Percentiles rank a stretch among this genome's conserved stretches.
phyloP scores from a whole-genome alignment of 2,888 invertebrate species.

The Cremastinae sp. region DNA sequence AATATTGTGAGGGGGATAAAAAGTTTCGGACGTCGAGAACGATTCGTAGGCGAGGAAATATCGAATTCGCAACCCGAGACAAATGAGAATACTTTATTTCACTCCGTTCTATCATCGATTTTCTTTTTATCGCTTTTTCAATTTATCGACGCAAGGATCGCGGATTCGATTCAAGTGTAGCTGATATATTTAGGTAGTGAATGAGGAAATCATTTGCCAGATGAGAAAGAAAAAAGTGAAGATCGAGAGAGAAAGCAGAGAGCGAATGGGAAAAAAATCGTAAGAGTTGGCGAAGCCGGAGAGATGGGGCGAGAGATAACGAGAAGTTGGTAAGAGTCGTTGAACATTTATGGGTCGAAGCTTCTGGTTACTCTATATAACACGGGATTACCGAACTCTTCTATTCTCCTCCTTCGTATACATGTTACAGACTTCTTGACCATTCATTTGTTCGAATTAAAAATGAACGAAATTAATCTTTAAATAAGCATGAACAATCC shows the following conservation, averaged over 20 bases:
- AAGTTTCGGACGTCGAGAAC: no score
- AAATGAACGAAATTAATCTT: no score
- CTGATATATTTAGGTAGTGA: conserved; percentile 24
- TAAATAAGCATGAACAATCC: no score
- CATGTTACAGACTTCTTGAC: no score
- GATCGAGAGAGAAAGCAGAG: background rate
- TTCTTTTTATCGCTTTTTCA: conserved; percentile 31
- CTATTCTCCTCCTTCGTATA: background rate
- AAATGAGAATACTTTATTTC: conserved; percentile 15
- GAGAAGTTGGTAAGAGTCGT: conserved; percentile 37
- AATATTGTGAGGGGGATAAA: background rate
- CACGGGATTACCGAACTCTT: conserved; percentile 17
- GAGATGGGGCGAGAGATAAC: conserved; percentile 20
- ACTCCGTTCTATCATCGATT: conserved; percentile 14
- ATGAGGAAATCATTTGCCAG: conserved; percentile 37
- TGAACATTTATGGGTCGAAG: conserved; percentile 32
- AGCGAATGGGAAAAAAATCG: conserved; percentile 43
- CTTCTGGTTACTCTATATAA: conserved; percentile 37
- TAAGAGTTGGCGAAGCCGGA: background rate
- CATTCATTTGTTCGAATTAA: no score
- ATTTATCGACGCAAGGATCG: conserved; percentile 24
- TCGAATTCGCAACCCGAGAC: background rate
- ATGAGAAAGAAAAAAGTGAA: conserved; percentile 12
- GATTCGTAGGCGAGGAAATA: background rate
- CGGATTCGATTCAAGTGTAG: conserved; percentile 32